Conservation (phyloP, 1,140 invertebrate species). For the Doryteuthis pealeii region DNA sequence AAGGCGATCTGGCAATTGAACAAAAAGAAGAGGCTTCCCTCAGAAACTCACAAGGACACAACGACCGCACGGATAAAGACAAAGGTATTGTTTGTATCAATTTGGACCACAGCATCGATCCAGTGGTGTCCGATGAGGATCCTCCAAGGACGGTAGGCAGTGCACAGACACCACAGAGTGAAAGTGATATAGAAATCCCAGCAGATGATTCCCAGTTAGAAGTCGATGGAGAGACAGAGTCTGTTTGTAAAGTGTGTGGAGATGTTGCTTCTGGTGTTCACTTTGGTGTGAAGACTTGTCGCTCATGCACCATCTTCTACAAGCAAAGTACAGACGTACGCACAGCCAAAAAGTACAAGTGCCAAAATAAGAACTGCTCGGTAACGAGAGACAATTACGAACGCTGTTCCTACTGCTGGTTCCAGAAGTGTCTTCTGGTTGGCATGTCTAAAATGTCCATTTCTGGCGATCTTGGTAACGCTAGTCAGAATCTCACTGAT, state of each 20-base stretch:
- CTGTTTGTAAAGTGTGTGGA: slow-evolving; percentile 61
- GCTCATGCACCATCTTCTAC: slow-evolving; percentile 56
- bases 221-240: neutral
- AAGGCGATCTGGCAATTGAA: neutral
- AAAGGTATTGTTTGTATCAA: neutral
- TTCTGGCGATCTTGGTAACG: neutral
- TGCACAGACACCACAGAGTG: neutral
- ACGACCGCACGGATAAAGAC: neutral
- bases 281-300: slow-evolving; percentile 64
- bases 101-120: neutral
- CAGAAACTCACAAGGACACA: neutral
- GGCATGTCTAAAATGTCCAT: slow-evolving; percentile 39
- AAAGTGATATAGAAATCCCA: neutral
- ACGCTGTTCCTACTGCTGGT: slow-evolving; percentile 39
- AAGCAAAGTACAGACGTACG: neutral
- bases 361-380: neutral
- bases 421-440: slow-evolving; percentile 35
- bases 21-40: neutral
- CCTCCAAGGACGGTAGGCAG: no score
- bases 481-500: neutral
- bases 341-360: slow-evolving; percentile 1
- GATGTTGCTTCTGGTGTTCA: slow-evolving; percentile 63
- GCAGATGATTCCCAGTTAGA: neutral
- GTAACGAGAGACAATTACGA: neutral
- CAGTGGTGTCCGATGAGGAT: no score